These are phyloP conservation scores for Hydrozoanthus gracilis DNA, from an alignment of 92 coral and sea anemone species.

Conservation along the genomic window DNA sequence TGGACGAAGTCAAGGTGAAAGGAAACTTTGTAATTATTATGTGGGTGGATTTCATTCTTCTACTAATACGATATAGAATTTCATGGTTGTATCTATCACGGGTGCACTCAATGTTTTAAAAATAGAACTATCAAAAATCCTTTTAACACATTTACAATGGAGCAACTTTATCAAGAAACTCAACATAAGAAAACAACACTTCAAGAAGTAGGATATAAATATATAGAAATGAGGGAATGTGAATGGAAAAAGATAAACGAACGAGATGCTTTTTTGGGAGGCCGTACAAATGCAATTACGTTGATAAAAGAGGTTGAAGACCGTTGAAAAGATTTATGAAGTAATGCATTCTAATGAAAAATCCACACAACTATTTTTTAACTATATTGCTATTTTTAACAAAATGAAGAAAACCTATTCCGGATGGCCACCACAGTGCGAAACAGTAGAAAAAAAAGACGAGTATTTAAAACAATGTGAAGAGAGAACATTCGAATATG, in stretches of 20 bases:
- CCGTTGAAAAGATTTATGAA: background rate
- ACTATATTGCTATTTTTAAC: background rate
- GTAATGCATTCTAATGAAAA: background rate
- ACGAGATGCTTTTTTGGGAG: constrained; percentile 19
- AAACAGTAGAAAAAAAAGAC: background rate
- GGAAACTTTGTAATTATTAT: no score
- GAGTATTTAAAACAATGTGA: background rate
- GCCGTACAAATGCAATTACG: no score
- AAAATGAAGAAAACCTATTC: background rate
- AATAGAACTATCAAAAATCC: no score
- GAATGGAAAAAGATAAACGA: background rate
- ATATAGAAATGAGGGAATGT: constrained; percentile 35
- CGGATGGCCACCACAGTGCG: background rate
- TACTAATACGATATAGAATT: no score
- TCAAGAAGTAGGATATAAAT: no score
- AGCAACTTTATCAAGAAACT: background rate
- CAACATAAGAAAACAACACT: no score
- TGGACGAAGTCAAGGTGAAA: background rate
- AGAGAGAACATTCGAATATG: constrained; percentile 1
- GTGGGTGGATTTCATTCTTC: background rate
- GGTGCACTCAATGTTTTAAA: background rate
- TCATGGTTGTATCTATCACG: background rate
- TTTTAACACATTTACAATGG: no score
- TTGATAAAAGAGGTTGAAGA: no score
- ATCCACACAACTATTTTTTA: background rate